Base-by-base conservation (phyloP, 2,888 invertebrate genomes). In the Arenicola marina region DNA sequence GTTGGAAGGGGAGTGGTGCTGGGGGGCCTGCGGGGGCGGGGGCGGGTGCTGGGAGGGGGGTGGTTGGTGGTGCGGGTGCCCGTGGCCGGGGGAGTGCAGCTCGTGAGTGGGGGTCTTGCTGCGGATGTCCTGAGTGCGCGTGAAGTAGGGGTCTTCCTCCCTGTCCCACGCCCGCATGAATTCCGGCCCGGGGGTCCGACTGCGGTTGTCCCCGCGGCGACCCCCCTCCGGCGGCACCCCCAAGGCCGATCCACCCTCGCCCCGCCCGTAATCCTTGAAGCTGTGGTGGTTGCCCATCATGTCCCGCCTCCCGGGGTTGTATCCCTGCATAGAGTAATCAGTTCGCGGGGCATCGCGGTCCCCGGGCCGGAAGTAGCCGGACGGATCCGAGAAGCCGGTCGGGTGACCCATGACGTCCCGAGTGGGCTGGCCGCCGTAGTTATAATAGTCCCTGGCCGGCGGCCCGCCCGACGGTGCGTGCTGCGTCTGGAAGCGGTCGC, bases 171-270 rank as follows among this genome's bases (percentile, higher is more conserved):
- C 66, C 48, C 78, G 72, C 76, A 81, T 78, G 67, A 80, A 71
- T 65, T 84, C 83, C 0, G 84, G 84, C 18, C 84, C 84, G 2
- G 84, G 84, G 2, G 83, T 83, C 55, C 82, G 74, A 72, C 79
- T 79, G 4, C 68, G 63, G 32, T 38, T 4, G 11, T 55, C 15
- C 4, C 18, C 21, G 34, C 21, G 24, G n/a, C 34, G 56, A 4
- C n/a, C n/a, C n/a, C n/a, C n/a, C n/a, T n/a, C n/a, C 11, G 38
- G 38, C 18, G 38, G 38, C 38, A 15, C 11, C n/a, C n/a, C n/a
- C n/a, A n/a, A n/a, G 26, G 26, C 15, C 15, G n/a, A 7, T 7
- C 18, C 48, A 11, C 24, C 26, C 7, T 48, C 7, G 24, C 7
- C 7, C 24, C n/a, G 7, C 18, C 26, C n/a, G 7, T 24, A 7